These are phyloP conservation scores for Drosophila leontia DNA, from an alignment of 1,140 invertebrate genomes.

Conservation along the genomic window DNA sequence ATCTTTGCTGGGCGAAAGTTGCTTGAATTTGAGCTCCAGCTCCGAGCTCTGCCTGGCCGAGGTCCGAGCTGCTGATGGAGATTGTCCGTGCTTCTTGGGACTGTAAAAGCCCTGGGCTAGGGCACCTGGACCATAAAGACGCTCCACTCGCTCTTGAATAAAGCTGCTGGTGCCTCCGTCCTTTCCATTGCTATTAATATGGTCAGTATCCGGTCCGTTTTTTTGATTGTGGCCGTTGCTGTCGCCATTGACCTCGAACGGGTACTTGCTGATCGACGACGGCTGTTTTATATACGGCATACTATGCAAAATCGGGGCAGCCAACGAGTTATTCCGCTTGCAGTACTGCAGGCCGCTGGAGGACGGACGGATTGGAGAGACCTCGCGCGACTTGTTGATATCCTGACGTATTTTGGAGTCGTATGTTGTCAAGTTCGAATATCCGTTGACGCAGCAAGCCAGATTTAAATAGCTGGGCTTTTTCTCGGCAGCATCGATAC, in stretches of 20 bases:
- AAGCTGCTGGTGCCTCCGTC: conserved; percentile 87
- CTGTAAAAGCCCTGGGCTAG: conserved; percentile 93
- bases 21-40: conserved; percentile 77
- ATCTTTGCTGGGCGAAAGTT: conserved; percentile 79
- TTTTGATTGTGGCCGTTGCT: conserved; percentile 27
- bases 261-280: conserved; percentile 30
- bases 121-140: conserved; percentile 93
- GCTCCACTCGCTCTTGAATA: conserved; percentile 94
- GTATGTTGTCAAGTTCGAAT: conserved; percentile 93
- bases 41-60: conserved; percentile 41
- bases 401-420: conserved; percentile 91
- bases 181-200: conserved; percentile 29
- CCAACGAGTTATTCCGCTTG: conserved; percentile 86
- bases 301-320: conserved; percentile 85
- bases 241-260: conserved; percentile 34
- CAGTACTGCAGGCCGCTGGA: conserved; percentile 86
- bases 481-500: conserved; percentile 51
- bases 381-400: conserved; percentile 88
- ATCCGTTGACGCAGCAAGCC: conserved; percentile 95
- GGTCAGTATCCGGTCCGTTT: conserved; percentile 28
- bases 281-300: conserved; percentile 79
- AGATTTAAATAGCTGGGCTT: conserved; percentile 94
- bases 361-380: conserved; percentile 88
- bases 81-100: conserved; percentile 85
- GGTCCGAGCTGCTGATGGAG: conserved; percentile 2